Percentiles rank a stretch among this genome's conserved stretches.
Evolutionary conservation across 1,140 invertebrate genomes (phyloP).

Genomic region (Ips typographus): DNA sequence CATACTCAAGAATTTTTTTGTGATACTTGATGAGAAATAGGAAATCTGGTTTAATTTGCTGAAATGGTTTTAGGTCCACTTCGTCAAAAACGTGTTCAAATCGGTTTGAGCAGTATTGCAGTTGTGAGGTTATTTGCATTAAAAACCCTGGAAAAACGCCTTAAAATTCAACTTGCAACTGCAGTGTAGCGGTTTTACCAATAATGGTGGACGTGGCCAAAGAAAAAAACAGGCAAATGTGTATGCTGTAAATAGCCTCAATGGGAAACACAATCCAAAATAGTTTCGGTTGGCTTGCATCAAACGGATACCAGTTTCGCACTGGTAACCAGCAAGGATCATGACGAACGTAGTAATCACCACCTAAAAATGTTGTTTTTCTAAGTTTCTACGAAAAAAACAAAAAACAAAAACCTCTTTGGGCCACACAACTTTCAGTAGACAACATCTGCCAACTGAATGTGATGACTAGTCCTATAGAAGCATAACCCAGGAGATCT

Average conservation of each 20-base stretch:
- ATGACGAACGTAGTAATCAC: constrained; percentile 13
- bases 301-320: constrained; percentile 17
- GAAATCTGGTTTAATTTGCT: not conserved
- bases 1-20: constrained; percentile 6
- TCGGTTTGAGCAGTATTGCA: not conserved
- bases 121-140: constrained; percentile 10
- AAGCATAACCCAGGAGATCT: constrained; percentile 7
- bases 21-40: constrained; percentile 5
- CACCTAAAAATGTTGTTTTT: constrained; percentile 5
- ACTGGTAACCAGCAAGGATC: constrained; percentile 21
- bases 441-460: constrained; percentile 21
- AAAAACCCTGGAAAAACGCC: constrained; percentile 8
- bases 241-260: constrained; percentile 5
- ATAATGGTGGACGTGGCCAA: constrained; percentile 7
- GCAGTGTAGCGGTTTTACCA: not conserved
- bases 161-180: no score
- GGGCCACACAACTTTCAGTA: constrained; percentile 12
- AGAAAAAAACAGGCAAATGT: constrained; percentile 11
- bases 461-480: constrained; percentile 7
- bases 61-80: not conserved
- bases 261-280: constrained; percentile 12
- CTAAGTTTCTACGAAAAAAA: not conserved
- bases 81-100: constrained; percentile 19
- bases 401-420: constrained; percentile 20
- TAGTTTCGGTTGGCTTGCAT: constrained; percentile 3